phyloP scores from a whole-genome alignment of 2,888 invertebrate species.

The Tortrix viridana region DNA sequence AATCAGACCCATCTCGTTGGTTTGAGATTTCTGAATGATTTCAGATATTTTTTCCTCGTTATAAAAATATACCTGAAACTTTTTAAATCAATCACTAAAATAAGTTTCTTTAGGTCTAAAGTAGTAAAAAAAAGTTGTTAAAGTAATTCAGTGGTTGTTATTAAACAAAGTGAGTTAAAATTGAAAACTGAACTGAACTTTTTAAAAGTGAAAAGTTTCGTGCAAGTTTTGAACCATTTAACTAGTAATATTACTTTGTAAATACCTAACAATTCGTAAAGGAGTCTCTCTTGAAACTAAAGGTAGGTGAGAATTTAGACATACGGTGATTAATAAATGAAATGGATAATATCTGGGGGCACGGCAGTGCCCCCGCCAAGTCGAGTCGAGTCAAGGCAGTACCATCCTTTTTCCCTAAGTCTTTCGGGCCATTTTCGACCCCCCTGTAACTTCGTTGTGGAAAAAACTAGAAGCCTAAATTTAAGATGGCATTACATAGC shows the following conservation, averaged over 20 bases:
- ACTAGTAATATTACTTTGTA: constrained; percentile 5
- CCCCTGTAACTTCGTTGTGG: no score
- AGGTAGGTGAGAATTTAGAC: constrained; percentile 20
- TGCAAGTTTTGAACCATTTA: constrained; percentile 21
- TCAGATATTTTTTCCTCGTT: not conserved
- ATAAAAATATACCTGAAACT: not conserved
- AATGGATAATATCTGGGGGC: no score
- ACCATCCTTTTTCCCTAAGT: no score
- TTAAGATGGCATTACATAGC: no score
- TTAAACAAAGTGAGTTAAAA: constrained; percentile 15
- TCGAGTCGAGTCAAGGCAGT: no score
- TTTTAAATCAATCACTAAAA: not conserved
- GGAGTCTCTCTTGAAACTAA: not conserved
- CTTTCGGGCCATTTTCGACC: no score
- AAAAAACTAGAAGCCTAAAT: no score
- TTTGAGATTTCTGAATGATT: not conserved
- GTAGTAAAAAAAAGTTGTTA: constrained; percentile 5
- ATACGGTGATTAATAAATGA: no score
- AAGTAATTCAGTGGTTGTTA: constrained; percentile 23
- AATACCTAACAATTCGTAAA: constrained; percentile 10
- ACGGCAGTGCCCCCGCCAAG: no score
- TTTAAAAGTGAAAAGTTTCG: constrained; percentile 21
- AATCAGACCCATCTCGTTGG: constrained; percentile 1
- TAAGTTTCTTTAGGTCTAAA: not conserved
- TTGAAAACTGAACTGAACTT: constrained; percentile 16